A percentile compares a stretch with the other conserved stretches of the same genome.
These are phyloP conservation scores for Sardina pilchardus DNA, from an alignment of 2,113 vertebrate species.

Conservation along the genomic window DNA sequence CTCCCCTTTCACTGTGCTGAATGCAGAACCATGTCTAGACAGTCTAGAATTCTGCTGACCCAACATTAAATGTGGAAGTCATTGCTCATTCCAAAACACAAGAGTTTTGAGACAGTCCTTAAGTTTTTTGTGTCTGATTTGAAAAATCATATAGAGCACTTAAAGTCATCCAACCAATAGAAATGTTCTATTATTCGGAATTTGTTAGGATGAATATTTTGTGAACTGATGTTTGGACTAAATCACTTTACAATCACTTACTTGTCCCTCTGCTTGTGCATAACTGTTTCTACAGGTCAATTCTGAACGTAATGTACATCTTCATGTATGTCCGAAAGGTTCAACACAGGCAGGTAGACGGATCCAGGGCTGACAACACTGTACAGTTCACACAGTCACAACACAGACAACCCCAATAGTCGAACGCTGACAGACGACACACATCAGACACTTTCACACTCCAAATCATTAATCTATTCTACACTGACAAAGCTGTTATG, in stretches of 20 bases:
- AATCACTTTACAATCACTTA: neutral
- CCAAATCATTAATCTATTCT: slow-evolving; percentile 42
- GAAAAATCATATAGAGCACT: neutral
- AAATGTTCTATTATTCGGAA: neutral
- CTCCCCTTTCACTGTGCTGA: neutral
- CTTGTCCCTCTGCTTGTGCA: neutral
- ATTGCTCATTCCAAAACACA: neutral
- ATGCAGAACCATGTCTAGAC: slow-evolving; percentile 14
- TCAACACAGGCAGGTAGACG: neutral
- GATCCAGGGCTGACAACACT: neutral
- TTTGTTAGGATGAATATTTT: neutral
- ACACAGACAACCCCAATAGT: neutral
- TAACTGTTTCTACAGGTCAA: neutral
- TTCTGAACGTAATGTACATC: neutral
- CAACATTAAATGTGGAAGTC: neutral
- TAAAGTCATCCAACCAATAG: neutral
- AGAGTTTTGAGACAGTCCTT: too few species aligned
- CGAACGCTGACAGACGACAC: neutral
- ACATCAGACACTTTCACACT: neutral
- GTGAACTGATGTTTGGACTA: neutral
- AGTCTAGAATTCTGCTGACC: slow-evolving; percentile 13
- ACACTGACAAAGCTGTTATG: slow-evolving; percentile 67
- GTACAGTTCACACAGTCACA: neutral
- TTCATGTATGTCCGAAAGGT: neutral
- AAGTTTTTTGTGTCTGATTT: neutral